Percentiles rank a stretch among this genome's conserved stretches.
phyloP scores from a whole-genome alignment of 2,797 vertebrate species.

The Spinus pinus region DNA sequence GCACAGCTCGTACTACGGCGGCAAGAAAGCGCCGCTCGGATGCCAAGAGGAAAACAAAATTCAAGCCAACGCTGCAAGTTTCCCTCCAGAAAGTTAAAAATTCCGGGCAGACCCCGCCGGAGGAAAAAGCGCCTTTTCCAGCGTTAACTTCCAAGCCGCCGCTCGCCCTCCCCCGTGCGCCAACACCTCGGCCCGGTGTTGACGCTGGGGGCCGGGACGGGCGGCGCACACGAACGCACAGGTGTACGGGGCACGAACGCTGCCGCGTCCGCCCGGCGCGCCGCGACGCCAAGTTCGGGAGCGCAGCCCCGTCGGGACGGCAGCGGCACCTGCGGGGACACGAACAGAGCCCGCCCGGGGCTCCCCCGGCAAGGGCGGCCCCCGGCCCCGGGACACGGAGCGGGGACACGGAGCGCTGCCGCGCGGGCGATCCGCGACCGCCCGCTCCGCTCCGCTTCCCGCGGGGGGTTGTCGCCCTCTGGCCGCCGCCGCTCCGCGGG shows the following conservation, averaged over 20 bases:
- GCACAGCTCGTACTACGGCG: not conserved
- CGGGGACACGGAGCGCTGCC: not conserved
- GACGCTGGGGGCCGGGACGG: not conserved
- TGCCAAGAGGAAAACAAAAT: not conserved
- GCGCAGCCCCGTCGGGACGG: not conserved
- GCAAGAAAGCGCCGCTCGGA: not conserved
- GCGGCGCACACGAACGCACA: fast-evolving
- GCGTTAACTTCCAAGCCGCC: not conserved
- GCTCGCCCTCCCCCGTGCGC: not conserved
- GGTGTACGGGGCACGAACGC: not conserved
- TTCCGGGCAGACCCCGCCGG: not conserved
- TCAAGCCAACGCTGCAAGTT: not conserved
- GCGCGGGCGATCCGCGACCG: not conserved
- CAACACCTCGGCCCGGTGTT: fast-evolving
- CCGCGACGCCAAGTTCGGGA: not conserved
- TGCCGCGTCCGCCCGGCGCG: not conserved
- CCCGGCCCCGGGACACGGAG: not conserved
- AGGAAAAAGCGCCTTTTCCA: not conserved
- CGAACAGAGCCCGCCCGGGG: not conserved
- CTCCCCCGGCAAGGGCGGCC: not conserved
- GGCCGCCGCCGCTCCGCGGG: slow-evolving; percentile 76
- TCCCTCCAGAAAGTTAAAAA: slow-evolving; percentile 21
- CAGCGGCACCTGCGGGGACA: not conserved
- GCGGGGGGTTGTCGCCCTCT: slow-evolving; percentile 78
- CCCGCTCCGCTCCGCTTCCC: slow-evolving; percentile 38